Evolutionary conservation across 2,797 vertebrate species (phyloP), one percentile per base, ranked within the genome.

Genomic region (Scyliorhinus canicula): DNA sequence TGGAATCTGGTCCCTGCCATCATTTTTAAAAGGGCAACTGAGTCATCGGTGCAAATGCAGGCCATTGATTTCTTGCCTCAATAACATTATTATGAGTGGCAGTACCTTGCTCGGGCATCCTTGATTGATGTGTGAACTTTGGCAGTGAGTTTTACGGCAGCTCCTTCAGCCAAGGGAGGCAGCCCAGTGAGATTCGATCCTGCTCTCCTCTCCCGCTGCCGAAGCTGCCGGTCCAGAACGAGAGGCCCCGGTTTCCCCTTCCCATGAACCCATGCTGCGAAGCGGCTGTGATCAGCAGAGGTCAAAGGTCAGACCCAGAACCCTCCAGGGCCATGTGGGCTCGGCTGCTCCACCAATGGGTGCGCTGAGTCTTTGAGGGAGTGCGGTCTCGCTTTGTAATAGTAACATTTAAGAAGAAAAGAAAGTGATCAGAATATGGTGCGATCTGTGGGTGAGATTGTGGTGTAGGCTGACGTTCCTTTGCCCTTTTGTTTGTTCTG

Each of bases 371-470:
- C 11, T 65, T 28, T 31, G 55, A 90, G 55, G 86, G 55, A n/a
- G 31, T 35, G 16, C 14, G 55, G n/a, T 40, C 52, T 24, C 12
- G 47, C 88, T 91, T 91, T 91, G n/a, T 44, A 65, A 91, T 91
- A 26, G 60, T 44, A 91, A 24, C 60, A 65, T 65, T 65, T 65
- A 44, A 65, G 60, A 21, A 65, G 60, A 44, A 44, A 90, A n/a
- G 86, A 21, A n/a, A 60, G n/a, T 26, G 3, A 91, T n/a, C 40
- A 91, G 60, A 65, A 40, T 44, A 3, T 91, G 60, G 88, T 65
- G 88, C n/a, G 60, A 91, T 65, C 35, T 24, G 88, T 91, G 88
- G 60, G 88, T 91, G 57, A 91, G n/a, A 26, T 91, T 50, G 47
- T 65, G 88, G 88, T 0, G 88, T 91, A 11, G 88, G 88, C 88